These are phyloP conservation scores for Drosophila seguyi DNA, from an alignment of 1,140 invertebrate species.

Conservation along the genomic window DNA sequence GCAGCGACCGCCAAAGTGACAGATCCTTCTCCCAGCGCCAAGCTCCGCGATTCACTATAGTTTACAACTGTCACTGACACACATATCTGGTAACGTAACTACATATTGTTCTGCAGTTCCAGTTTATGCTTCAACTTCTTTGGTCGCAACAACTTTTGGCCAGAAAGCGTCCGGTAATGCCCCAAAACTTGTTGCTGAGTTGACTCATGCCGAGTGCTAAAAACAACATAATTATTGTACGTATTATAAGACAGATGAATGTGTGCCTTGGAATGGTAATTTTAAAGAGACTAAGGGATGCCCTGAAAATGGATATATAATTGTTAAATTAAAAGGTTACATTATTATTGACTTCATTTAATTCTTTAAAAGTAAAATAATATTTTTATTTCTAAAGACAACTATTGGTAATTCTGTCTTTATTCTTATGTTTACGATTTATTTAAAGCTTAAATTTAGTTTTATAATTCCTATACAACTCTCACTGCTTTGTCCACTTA, in stretches of 20 bases:
- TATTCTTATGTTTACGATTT: neutral
- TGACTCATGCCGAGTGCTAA: conserved; percentile 69
- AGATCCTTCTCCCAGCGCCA: conserved; percentile 48
- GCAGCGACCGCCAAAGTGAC: conserved; percentile 60
- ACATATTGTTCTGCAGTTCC: conserved; percentile 38
- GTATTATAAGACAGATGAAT: conserved; percentile 41
- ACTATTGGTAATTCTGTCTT: too few relatives aligned
- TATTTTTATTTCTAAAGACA: too few relatives aligned
- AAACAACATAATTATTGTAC: conserved; percentile 71
- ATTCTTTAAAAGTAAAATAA: neutral
- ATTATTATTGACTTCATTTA: neutral
- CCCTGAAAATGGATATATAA: neutral
- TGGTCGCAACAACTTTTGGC: conserved; percentile 49
- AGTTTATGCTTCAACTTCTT: conserved; percentile 46
- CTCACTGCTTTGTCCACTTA: neutral
- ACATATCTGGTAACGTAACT: conserved; percentile 70
- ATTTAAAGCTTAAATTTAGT: neutral
- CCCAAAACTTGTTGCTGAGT: conserved; percentile 58
- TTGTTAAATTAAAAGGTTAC: neutral
- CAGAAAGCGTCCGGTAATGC: conserved; percentile 47
- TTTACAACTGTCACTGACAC: conserved; percentile 69
- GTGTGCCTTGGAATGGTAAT: neutral
- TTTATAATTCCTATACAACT: neutral
- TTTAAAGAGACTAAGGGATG: neutral
- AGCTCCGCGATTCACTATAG: conserved; percentile 17